Conservation (phyloP, 2,888 invertebrate species). For the Drosophila putrida region DNA sequence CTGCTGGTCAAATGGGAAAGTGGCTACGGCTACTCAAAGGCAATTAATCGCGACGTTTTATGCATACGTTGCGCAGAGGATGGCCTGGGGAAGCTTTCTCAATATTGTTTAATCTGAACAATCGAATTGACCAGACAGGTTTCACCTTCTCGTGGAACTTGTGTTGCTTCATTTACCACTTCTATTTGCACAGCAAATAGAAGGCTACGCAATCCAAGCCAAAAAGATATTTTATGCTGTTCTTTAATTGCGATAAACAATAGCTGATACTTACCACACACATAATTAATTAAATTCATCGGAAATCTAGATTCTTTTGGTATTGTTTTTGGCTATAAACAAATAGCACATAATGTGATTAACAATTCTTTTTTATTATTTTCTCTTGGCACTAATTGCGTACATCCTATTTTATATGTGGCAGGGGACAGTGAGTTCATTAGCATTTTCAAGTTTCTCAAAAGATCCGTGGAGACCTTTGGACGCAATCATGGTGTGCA, state of each 20-base stretch:
- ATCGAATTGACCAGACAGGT: conserved; percentile 19
- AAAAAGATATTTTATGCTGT: conserved; percentile 2
- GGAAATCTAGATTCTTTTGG: conserved; percentile 29
- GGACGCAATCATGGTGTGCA: conserved; percentile 83
- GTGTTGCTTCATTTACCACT: conserved; percentile 14
- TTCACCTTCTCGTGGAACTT: conserved; percentile 25
- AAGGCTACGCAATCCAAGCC: conserved; percentile 5
- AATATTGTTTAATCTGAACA: conserved; percentile 23
- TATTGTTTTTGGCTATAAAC: conserved; percentile 21
- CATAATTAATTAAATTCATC: conserved; percentile 56
- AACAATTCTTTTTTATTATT: conserved; percentile 26
- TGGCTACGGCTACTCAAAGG: conserved; percentile 14
- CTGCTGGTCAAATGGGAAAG: conserved; percentile 38
- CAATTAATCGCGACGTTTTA: conserved; percentile 43
- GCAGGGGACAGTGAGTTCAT: conserved; percentile 82
- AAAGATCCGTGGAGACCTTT: conserved; percentile 81
- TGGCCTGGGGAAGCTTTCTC: conserved; percentile 19
- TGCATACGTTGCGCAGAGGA: conserved; percentile 26
- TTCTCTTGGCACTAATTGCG: conserved; percentile 20
- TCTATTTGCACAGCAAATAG: conserved; percentile 11
- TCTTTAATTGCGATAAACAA: conserved; percentile 41
- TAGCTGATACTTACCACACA: conserved; percentile 62
- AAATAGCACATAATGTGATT: conserved; percentile 38
- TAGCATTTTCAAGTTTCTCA: conserved; percentile 80
- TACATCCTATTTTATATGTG: conserved; percentile 14